phyloP scores from a whole-genome alignment of 2,113 vertebrate genomes.

The Meriones unguiculatus region DNA sequence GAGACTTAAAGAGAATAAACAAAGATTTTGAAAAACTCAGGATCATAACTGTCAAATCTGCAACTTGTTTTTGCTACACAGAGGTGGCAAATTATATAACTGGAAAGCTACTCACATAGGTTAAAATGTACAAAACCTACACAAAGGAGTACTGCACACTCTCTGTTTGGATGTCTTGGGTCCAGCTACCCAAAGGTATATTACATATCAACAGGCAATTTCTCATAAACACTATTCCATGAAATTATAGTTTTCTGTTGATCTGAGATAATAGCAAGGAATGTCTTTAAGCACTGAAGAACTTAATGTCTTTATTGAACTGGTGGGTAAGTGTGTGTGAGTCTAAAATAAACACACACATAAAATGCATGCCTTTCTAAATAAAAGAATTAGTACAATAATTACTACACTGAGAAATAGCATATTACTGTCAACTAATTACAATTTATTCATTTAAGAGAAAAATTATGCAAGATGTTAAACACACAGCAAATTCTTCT shows the following conservation, averaged over 20 bases:
- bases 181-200: neutral
- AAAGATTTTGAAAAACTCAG: neutral
- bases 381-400: slow-evolving; percentile 27
- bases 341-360: neutral
- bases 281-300: neutral
- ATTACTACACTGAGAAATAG: slow-evolving; percentile 31
- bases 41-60: neutral
- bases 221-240: neutral
- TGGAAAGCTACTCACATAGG: neutral
- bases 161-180: neutral
- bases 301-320: neutral
- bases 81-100: neutral
- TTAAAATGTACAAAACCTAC: slow-evolving; percentile 38
- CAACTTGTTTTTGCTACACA: neutral
- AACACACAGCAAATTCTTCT: neutral
- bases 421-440: slow-evolving; percentile 23
- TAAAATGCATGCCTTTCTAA: neutral
- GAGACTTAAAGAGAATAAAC: neutral
- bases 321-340: neutral
- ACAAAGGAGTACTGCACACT: neutral
- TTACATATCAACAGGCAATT: neutral
- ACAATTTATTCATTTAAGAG: neutral
- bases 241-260: neutral
- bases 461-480: slow-evolving; percentile 12
- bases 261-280: neutral